Evolutionary conservation across 2,888 invertebrate species (phyloP).

Genomic region (Flexamia atlantica): DNA sequence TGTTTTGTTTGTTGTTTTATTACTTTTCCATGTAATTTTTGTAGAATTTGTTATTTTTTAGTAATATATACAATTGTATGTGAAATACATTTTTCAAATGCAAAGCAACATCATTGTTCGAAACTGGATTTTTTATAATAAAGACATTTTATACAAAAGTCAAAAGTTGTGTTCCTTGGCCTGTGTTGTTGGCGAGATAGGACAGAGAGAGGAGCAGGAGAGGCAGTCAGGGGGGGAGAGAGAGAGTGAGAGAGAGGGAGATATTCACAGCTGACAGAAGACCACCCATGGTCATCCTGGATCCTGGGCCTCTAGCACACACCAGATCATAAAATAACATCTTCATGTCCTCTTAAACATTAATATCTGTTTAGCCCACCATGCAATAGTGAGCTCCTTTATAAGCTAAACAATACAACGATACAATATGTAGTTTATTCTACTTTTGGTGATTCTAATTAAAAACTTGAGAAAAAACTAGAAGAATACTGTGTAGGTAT

Average conservation of each 20-base stretch:
- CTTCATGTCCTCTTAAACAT: neutral
- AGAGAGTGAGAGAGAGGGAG: neutral
- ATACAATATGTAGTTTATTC: no score
- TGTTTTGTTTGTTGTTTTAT: slow-evolving; percentile 35
- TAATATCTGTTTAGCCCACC: no score
- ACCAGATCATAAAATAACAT: slow-evolving; percentile 34
- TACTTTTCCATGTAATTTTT: neutral
- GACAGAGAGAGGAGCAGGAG: neutral
- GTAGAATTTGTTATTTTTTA: slow-evolving; percentile 8
- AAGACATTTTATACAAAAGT: slow-evolving; percentile 50
- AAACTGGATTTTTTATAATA: slow-evolving; percentile 24
- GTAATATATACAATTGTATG: neutral
- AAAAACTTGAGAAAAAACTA: no score
- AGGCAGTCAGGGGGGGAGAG: neutral
- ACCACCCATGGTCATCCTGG: slow-evolving; percentile 34
- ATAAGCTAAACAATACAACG: no score
- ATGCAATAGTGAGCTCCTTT: no score
- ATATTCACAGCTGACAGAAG: slow-evolving; percentile 21
- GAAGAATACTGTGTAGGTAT: no score
- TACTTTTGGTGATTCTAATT: no score
- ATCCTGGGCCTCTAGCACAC: slow-evolving; percentile 8
- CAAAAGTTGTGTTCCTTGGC: neutral
- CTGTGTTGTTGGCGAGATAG: neutral
- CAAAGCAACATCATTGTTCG: neutral
- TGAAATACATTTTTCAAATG: slow-evolving; percentile 10